A percentile compares a stretch with the other conserved stretches of the same genome.
phyloP scores from a whole-genome alignment of 1,140 invertebrate species.

The Drosophila sturtevanti region DNA sequence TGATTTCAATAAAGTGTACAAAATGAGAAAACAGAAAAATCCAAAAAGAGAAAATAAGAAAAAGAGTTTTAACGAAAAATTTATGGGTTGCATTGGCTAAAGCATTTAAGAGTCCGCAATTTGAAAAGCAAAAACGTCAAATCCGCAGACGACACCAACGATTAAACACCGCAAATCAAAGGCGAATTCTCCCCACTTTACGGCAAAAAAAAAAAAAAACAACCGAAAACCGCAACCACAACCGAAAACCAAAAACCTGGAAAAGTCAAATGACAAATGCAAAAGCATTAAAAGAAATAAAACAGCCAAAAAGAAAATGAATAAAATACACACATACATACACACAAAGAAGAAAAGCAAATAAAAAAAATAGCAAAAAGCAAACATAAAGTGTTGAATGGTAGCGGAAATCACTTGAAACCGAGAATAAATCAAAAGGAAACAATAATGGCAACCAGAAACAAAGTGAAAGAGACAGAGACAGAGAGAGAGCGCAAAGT shows the following conservation, averaged over 20 bases:
- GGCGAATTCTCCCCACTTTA: neutral
- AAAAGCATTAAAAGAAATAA: conserved; percentile 43
- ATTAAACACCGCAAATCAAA: conserved; percentile 77
- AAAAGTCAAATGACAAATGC: conserved; percentile 73
- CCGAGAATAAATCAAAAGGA: conserved; percentile 75
- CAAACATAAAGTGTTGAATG: conserved; percentile 75
- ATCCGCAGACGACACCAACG: conserved; percentile 68
- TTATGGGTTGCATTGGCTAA: conserved; percentile 63
- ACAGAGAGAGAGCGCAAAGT: conserved; percentile 27
- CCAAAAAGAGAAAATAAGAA: conserved; percentile 8
- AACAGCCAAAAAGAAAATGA: conserved; percentile 17
- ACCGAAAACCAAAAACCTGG: conserved; percentile 28
- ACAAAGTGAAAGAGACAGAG: conserved; percentile 34
- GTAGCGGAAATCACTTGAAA: conserved; percentile 78
- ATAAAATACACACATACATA: conserved; percentile 25
- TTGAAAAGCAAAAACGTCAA: conserved; percentile 22
- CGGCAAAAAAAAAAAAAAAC: neutral
- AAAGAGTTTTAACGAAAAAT: conserved; percentile 37
- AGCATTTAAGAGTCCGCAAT: conserved; percentile 51
- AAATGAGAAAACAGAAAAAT: neutral
- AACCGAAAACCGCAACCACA: conserved; percentile 17
- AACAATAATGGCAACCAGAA: conserved; percentile 68
- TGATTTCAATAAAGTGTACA: conserved; percentile 72
- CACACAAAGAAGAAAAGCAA: conserved; percentile 7
- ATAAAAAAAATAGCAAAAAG: conserved; percentile 36